Percentiles rank a stretch among this genome's conserved stretches.
Evolutionary conservation across 2,113 vertebrate genomes (phyloP).

Genomic region (Sturnus vulgaris): DNA sequence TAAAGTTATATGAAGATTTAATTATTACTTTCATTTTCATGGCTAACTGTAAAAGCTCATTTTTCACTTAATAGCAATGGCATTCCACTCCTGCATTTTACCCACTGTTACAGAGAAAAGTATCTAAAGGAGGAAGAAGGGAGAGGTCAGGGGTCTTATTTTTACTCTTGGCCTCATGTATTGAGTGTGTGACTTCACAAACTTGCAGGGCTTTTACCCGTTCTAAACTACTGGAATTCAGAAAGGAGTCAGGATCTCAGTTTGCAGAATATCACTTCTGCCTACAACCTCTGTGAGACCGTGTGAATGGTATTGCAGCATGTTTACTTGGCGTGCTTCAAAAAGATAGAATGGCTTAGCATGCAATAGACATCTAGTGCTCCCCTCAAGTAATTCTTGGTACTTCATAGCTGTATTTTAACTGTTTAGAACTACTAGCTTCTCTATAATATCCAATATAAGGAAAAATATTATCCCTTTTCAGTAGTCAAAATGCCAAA

Average conservation of each 20-base stretch:
- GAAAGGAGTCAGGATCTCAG: background rate
- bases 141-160: slow-evolving; percentile 11
- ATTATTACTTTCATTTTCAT: slow-evolving; percentile 78
- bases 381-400: background rate
- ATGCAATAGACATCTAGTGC: background rate
- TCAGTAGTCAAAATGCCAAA: background rate
- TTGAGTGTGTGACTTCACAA: background rate
- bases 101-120: slow-evolving; percentile 31
- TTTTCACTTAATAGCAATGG: slow-evolving; percentile 69
- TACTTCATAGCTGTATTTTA: background rate
- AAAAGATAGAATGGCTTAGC: background rate
- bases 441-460: background rate
- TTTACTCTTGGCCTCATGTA: background rate
- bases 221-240: background rate
- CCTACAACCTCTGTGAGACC: background rate
- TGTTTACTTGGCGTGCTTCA: background rate
- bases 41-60: slow-evolving; percentile 68
- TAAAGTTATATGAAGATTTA: slow-evolving; percentile 78
- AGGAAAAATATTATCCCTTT: background rate
- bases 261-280: background rate
- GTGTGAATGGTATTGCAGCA: background rate
- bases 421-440: background rate
- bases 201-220: background rate
- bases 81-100: slow-evolving; percentile 37
- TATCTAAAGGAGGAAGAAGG: slow-evolving; percentile 12